Base-by-base conservation (phyloP, 2,888 invertebrate species). In the Carterocephalus palaemon region DNA sequence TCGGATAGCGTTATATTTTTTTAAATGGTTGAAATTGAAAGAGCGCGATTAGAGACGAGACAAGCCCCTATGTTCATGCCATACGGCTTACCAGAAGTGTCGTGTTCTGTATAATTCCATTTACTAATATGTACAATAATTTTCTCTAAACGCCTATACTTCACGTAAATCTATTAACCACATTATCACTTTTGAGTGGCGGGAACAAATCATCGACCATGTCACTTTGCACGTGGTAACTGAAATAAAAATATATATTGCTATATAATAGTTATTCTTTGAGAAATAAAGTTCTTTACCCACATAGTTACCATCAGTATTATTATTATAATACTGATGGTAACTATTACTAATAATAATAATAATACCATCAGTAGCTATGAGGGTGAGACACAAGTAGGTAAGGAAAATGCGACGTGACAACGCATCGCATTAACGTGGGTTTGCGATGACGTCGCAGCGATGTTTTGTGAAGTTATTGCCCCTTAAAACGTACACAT, bases 121-220 rank as follows among this genome's bases (percentile, higher is more conserved):
- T 66, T 55, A 60, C 57, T 58, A 49, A 51, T 56, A 61, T n/a
- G n/a, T n/a, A 8, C 19, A 22, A 59, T 58, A 54, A 49, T 52
- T 49, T 54, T 51, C 46, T 57, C 50, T 54, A 58, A 56, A 62
- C 57, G 57, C 62, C 63, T 67, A 70, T 63, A 60, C 56, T 60
- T 67, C 67, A 60, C 63, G 64, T 58, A 76, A 75, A 69, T n/a
- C 64, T 75, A 75, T 67, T 64, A 62, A 75, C 66, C 67, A 90
- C 79, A 69, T 90, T 91, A 78, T 80, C 75, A 66, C 72, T 60
- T 70, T 75, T 78, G 70, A 69, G 53, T 67, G 74, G 70, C 62
- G 95, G 95, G 89, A 96, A 96, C 85, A 95, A 92, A 88, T 95
- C 95, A 92, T 95, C 94, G 89, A 95, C 94, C 88, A 93, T 93